Percentiles rank a stretch among this genome's conserved stretches.
These are phyloP conservation scores for Malacoctenus gilli DNA, from an alignment of 2,797 vertebrate genomes.

Conservation along the genomic window DNA sequence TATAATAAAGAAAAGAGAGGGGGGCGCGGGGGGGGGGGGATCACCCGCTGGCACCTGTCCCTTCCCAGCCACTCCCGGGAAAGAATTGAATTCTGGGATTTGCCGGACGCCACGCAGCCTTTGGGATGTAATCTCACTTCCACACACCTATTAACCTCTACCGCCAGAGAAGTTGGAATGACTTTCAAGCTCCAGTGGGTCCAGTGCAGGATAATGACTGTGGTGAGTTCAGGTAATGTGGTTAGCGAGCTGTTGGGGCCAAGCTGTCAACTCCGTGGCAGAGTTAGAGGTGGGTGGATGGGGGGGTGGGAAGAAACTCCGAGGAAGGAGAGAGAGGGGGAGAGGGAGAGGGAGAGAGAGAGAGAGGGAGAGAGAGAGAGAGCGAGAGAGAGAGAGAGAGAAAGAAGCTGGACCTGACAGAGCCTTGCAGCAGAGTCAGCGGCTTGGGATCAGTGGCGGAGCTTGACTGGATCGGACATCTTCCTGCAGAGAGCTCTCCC, in stretches of 20 bases:
- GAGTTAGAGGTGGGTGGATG: slow-evolving; percentile 41
- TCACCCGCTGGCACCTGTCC: slow-evolving; percentile 48
- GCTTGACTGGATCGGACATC: slow-evolving; percentile 67
- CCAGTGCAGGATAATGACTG: slow-evolving; percentile 73
- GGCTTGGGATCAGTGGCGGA: slow-evolving; percentile 50
- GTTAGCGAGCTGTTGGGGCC: slow-evolving; percentile 72
- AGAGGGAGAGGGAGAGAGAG: slow-evolving; percentile 1
- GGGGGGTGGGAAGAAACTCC: slow-evolving; percentile 36
- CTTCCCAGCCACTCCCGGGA: slow-evolving; percentile 45
- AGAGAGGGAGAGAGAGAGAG: slow-evolving; percentile 30
- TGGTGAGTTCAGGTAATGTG: slow-evolving; percentile 78
- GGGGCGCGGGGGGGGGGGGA: background rate
- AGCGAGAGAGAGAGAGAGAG: slow-evolving; percentile 19
- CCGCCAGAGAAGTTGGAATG: slow-evolving; percentile 70
- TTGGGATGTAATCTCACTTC: slow-evolving; percentile 67
- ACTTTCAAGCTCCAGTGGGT: slow-evolving; percentile 76
- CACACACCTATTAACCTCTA: slow-evolving; percentile 71
- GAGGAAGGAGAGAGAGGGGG: slow-evolving; percentile 36
- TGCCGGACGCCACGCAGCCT: slow-evolving; percentile 50
- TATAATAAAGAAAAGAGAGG: slow-evolving; percentile 20
- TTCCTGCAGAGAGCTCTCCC: slow-evolving; percentile 56
- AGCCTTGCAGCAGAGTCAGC: slow-evolving; percentile 63
- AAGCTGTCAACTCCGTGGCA: slow-evolving; percentile 70
- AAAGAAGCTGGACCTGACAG: slow-evolving; percentile 54
- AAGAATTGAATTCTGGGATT: slow-evolving; percentile 62